Evolutionary conservation across 2,113 vertebrate species (phyloP), one percentile per base, ranked within the genome.

Genomic region (Ariopsis seemanni): DNA sequence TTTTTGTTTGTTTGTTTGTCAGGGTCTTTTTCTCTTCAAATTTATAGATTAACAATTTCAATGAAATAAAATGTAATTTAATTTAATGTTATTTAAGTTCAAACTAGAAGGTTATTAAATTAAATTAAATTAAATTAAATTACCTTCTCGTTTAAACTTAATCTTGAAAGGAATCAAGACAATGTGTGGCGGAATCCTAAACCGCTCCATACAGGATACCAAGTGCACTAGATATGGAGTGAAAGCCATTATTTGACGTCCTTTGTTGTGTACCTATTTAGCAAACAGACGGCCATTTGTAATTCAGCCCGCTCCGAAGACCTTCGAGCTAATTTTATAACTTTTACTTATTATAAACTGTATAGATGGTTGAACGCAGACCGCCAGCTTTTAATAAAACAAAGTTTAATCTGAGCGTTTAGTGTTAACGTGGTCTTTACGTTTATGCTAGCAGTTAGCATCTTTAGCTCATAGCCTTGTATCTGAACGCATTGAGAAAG

Each of bases 201-300:
- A 79, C 30, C n/a, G 14, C 52, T 15, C n/a, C n/a, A 55, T 2
- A 18, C 0, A 15, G 0, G 25, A 55, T 10, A 30, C 0, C 0
- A 18, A 82, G 81, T 82, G 60, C 34, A 65, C 62, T 83, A 5
- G 22, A 62, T 65, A n/a, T 18, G 77, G 2, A 0, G 15, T 57
- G 3, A 79, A 77, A 2, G 5, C 42, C 48, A 52, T 14, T 7
- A 12, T 77, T n/a, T 25, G 1, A 10, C 75, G 9, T 5, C 12
- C 25, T 30, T 27, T 2, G 22, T 52, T 67, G 62, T 4, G 60
- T 11, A 52, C 82, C 22, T 69, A 67, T 15, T 1, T 69, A 83
- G 48, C 42, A 8, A 83, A 15, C 42, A 83, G 2, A 18, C 11
- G 27, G 20, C 25, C 3, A 65, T 52, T 67, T 83, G 34, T 48